Evolutionary conservation across 2,888 invertebrate genomes (phyloP), one percentile per base, ranked within the genome.

Genomic region (Tachina lurida): DNA sequence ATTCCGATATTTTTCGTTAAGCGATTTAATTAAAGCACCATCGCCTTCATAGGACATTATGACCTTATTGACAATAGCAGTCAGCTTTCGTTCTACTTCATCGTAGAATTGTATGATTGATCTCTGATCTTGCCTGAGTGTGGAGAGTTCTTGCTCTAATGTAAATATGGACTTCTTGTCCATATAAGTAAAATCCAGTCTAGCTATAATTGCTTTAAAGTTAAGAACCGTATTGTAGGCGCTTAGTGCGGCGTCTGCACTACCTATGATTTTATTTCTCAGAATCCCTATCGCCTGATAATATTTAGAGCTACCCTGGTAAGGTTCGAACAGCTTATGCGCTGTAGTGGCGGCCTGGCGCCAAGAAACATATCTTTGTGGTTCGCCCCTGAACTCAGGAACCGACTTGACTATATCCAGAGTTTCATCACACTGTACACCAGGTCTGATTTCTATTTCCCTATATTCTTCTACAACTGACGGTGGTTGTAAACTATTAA

Each of bases 81-180:
- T 60, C 17, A 60, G 7, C 17, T 60, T 60, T n/a, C 60, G 9
- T 15, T 41, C 41, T 41, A 60, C 41, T 17, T 60, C 60, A 10
- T 60, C 17, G 31, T 60, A 60, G n/a, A 60, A 60, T n/a, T 60
- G 41, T 1, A 60, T 17, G 0, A 41, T 60, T 15, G 15, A n/a
- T n/a, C 15, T 39, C 9, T 39, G 15, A 15, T n/a, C 60, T 9
- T 60, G 60, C 17, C 17, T 60, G 13, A 60, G 17, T 10, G 60
- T 60, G 39, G 60, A 60, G 7, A 60, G n/a, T 15, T 60, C 60
- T 13, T 60, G 60, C 10, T 60, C 39, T n/a, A 60, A 60, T 8
- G 60, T 60, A 10, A 41, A 41, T 39, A 41, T 60, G 41, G n/a
- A 60, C 8, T 41, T 39, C 41, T 41, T 60, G n/a, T 60, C 60